phyloP scores from a whole-genome alignment of 1,140 invertebrate genomes.

The Subanguina moxae region DNA sequence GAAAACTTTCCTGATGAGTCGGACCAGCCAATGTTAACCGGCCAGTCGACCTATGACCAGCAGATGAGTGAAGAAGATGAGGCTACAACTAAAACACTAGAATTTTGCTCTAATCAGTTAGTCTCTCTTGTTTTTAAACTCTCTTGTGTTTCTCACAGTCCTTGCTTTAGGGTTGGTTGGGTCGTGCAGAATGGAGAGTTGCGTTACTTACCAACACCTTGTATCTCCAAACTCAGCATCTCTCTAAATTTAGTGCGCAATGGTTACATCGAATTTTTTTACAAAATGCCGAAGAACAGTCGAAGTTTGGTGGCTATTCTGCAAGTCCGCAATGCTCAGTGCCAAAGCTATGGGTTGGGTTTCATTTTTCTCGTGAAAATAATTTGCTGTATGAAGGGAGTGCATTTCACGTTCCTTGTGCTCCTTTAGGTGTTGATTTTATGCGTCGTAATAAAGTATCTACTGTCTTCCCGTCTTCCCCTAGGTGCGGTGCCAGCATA shows the following conservation, averaged over 20 bases:
- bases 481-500: too few relatives aligned
- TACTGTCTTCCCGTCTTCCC: too few relatives aligned
- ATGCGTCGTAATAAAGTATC: too few relatives aligned
- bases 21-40: background rate
- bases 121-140: background rate
- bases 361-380: too few relatives aligned
- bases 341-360: conserved; percentile 49
- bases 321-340: conserved; percentile 55
- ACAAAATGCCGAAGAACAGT: conserved; percentile 50
- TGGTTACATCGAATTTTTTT: conserved; percentile 50
- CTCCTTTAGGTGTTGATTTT: too few relatives aligned
- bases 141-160: too few relatives aligned
- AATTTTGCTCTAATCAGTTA: conserved; percentile 11
- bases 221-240: conserved; percentile 51
- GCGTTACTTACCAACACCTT: conserved; percentile 52
- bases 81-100: background rate
- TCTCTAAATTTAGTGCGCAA: conserved; percentile 44
- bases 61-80: background rate
- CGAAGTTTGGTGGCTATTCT: conserved; percentile 38
- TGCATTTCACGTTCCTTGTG: too few relatives aligned
- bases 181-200: conserved; percentile 47
- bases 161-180: conserved; percentile 54
- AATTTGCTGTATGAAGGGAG: too few relatives aligned
- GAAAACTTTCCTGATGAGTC: conserved; percentile 35
- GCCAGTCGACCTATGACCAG: background rate